Evolutionary conservation across 2,113 vertebrate genomes (phyloP), one percentile per base, ranked within the genome.

Genomic region (Lasiurus cinereus): DNA sequence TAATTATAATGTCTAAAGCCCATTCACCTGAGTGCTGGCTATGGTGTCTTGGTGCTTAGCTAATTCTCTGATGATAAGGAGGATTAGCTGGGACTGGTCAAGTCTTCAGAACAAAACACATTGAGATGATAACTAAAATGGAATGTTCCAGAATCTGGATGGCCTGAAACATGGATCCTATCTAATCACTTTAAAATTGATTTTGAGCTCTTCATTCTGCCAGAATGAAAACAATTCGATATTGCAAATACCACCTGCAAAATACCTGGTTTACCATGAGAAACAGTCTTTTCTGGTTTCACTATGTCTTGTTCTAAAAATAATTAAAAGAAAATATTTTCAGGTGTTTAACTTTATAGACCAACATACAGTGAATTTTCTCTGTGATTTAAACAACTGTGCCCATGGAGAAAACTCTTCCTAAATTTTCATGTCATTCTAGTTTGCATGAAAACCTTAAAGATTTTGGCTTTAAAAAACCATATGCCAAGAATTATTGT

Each of bases 251-350:
- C 59, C 72, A 77, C 54, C 62, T 82, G 52, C 56, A 88, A 96
- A 96, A 48, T 97, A 98, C 98, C 98, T 98, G 97, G 67, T 88
- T 98, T 98, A 72, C 31, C 43, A 69, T 96, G 97, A 91, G 94
- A 89, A 86, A 79, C 0, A 80, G 48, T 18, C 96, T 98, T 98
- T 94, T 98, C 97, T 19, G 62, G 88, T 94, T 97, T 98, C 33
- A 56, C 0, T 1, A 0, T 62, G 22, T 96, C 89, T 6, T 97
- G 94, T 94, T 97, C 98, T 98, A 97, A 36, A 98, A 97, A 97
- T 16, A 87, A 96, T 76, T 94, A 97, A 66, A 92, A 94, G 0
- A 18, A 24, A 82, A 3, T 31, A 10, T 19, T 56, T 98, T 96
- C 92, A 95, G 54, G 24, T 27, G 78, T 59, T 79, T 43, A 39